Conservation (phyloP, 2,888 invertebrate genomes). For the Craniophora ligustri region DNA sequence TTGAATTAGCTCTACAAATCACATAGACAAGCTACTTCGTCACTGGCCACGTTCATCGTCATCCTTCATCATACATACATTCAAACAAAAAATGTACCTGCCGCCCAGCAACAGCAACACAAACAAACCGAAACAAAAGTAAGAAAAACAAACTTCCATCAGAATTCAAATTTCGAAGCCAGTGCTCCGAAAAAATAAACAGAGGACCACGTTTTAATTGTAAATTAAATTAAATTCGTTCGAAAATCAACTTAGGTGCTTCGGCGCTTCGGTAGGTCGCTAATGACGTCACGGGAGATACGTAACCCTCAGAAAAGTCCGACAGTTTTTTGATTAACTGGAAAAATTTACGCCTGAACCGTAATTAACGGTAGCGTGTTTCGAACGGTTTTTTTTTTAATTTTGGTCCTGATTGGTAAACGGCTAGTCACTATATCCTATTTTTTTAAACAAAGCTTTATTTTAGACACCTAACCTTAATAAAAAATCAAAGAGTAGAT, state of each 20-base stretch:
- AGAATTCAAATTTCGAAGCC: conserved; percentile 71
- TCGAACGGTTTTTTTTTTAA: conserved; percentile 44
- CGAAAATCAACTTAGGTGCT: conserved; percentile 78
- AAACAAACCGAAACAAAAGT: conserved; percentile 58
- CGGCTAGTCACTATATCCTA: conserved; percentile 31
- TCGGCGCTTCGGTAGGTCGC: conserved; percentile 65
- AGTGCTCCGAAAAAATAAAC: conserved; percentile 79
- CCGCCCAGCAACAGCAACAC: conserved; percentile 36
- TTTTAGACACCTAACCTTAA: too few relatives aligned
- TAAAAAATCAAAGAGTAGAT: too few relatives aligned
- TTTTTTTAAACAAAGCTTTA: too few relatives aligned
- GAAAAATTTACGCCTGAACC: conserved; percentile 73
- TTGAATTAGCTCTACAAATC: too few relatives aligned
- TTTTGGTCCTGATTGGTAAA: conserved; percentile 33
- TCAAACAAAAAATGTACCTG: conserved; percentile 34
- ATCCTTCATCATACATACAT: conserved; percentile 3
- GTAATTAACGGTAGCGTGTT: conserved; percentile 77
- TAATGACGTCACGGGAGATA: conserved; percentile 71
- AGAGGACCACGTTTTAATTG: conserved; percentile 79
- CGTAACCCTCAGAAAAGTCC: conserved; percentile 65
- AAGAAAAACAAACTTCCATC: conserved; percentile 68
- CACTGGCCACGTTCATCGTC: neutral
- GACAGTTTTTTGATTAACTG: conserved; percentile 80
- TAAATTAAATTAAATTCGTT: conserved; percentile 84
- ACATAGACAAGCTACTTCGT: conserved; percentile 1